Evolutionary conservation across 2,797 vertebrate species (phyloP).

Genomic region (Cottoperca gobio): DNA sequence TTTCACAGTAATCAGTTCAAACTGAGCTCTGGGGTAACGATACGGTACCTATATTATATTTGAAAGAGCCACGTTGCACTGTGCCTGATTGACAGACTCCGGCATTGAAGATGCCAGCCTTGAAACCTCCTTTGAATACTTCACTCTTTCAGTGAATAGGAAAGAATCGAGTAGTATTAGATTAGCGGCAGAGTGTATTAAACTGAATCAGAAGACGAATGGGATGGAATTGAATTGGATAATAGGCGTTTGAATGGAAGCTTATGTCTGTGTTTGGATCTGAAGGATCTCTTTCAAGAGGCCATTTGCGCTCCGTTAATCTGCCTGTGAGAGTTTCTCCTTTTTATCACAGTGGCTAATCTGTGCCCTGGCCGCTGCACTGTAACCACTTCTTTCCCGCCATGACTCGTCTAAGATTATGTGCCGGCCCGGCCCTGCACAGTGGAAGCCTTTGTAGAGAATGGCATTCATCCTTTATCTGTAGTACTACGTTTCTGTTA

Average conservation of each 20-base stretch:
- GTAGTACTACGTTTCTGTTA: conserved; percentile 1
- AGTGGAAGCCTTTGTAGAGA: conserved; percentile 29
- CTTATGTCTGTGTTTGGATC: conserved; percentile 46
- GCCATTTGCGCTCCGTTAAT: conserved; percentile 44
- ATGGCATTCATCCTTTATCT: conserved; percentile 3
- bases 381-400: conserved; percentile 37
- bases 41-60: not conserved
- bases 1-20: conserved; percentile 1
- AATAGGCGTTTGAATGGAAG: conserved; percentile 44
- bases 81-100: conserved; percentile 6
- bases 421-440: conserved; percentile 12
- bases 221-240: conserved; percentile 38
- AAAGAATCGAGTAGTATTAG: conserved; percentile 17
- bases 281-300: conserved; percentile 55
- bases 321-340: conserved; percentile 45
- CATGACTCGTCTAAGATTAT: conserved; percentile 30
- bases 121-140: conserved; percentile 1
- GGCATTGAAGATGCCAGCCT: conserved; percentile 11
- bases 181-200: conserved; percentile 21
- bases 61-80: not conserved
- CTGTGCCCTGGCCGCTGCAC: conserved; percentile 35
- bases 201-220: conserved; percentile 30
- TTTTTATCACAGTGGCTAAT: conserved; percentile 56
- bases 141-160: not conserved
- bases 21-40: not conserved